A percentile compares a stretch with the other conserved stretches of the same genome.
These are phyloP conservation scores for Hirundichthys speculiger DNA, from an alignment of 2,113 vertebrate species.

Conservation along the genomic window DNA sequence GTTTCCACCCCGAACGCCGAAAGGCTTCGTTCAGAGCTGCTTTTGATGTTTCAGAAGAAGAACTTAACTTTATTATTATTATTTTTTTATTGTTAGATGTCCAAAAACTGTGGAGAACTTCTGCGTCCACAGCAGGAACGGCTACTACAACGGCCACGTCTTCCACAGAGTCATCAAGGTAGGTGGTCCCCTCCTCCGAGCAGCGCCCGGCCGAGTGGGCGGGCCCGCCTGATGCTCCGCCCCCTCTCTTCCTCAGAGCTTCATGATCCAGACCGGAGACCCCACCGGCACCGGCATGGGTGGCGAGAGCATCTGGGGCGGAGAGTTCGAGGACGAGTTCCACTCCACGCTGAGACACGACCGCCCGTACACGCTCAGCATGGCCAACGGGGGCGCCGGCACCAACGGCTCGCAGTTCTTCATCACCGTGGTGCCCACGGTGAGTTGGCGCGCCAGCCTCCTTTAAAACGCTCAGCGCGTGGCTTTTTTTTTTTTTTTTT, in stretches of 20 bases:
- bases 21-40: neutral
- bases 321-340: conserved; percentile 98
- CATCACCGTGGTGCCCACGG: conserved; percentile 95
- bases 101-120: conserved; percentile 99
- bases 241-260: conserved; percentile 81
- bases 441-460: no score
- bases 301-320: conserved; percentile 98
- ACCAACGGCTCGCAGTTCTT: conserved; percentile 99
- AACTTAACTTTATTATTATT: neutral
- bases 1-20: conserved; percentile 38
- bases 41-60: neutral
- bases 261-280: conserved; percentile 99
- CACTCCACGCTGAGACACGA: conserved; percentile 96
- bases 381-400: conserved; percentile 94
- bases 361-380: conserved; percentile 96
- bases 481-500: no score
- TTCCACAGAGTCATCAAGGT: conserved; percentile 99
- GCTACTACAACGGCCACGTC: conserved; percentile 95
- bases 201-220: neutral
- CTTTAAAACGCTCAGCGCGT: no score
- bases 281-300: conserved; percentile 99
- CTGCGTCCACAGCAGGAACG: conserved; percentile 97
- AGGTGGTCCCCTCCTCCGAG: neutral
- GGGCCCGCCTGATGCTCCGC: neutral
- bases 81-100: conserved; percentile 81